Evolutionary conservation across 2,113 vertebrate species (phyloP), one percentile per base, ranked within the genome.

Genomic region (Rhinolophus ferrumequinum): DNA sequence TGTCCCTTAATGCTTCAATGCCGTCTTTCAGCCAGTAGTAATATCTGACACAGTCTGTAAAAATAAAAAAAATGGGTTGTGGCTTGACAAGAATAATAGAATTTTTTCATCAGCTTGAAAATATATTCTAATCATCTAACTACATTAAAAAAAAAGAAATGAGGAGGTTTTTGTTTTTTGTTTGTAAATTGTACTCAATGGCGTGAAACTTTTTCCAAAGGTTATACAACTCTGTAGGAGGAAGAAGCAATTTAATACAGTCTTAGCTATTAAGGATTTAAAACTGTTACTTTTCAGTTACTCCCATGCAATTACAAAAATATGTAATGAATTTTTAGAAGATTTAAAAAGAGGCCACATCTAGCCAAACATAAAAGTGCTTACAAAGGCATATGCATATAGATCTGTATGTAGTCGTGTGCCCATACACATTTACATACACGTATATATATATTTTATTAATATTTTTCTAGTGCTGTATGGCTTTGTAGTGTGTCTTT

Each of bases 41-140:
- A 79, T 97, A 66, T 13, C 28, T 92, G 67, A 58, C 96, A 84
- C 2, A 6, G 60, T 21, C 3, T 50, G 18, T 91, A 54, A 92
- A 95, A 97, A n/a, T 18, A 38, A 93, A 44, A 44, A 41, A 0
- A 0, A 0, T 3, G 12, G 67, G 26, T 38, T 93, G 88, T 80
- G 86, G 24, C 80, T 72, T 93, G 19, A 91, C 93, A 64, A 66
- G 91, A 1, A 5, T 73, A 84, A 92, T 95, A 19, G 19, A 97
- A 56, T 95, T 97, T 69, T 96, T 96, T 97, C 47, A 97, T 84
- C 77, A 52, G 47, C n/a, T 97, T 79, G 91, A 95, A 95, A 98
- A 67, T 3, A 0, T 62, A 79, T 69, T 70, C 50, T 4, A 76
- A 70, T 97, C 94, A 97, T 97, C 41, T 93, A 90, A 66, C 52